phyloP scores from a whole-genome alignment of 2,888 invertebrate species.

The Andrena praecox region DNA sequence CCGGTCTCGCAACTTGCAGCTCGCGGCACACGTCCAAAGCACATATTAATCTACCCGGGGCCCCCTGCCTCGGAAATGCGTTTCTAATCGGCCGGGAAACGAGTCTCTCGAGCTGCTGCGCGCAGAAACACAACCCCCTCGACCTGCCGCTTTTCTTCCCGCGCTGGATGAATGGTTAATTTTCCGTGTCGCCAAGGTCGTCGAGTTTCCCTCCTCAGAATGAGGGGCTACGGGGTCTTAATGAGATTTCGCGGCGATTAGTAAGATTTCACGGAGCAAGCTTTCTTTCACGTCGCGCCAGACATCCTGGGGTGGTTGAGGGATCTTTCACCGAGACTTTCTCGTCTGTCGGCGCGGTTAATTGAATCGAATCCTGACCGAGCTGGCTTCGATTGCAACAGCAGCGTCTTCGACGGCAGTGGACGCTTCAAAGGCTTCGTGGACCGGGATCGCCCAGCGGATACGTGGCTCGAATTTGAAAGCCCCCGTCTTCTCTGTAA shows the following conservation, averaged over 20 bases:
- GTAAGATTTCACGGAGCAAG: slow-evolving; percentile 4
- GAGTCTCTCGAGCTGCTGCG: slow-evolving; percentile 24
- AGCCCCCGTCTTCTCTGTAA: neutral
- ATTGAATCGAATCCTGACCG: slow-evolving; percentile 43
- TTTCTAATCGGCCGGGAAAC: slow-evolving; percentile 57
- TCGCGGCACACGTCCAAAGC: slow-evolving; percentile 72
- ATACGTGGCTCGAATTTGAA: slow-evolving; percentile 58
- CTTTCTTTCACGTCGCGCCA: neutral
- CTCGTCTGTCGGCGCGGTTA: neutral
- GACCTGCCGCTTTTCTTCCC: neutral
- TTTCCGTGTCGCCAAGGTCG: slow-evolving; percentile 9
- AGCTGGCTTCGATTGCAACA: slow-evolving; percentile 8
- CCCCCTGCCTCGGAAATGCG: slow-evolving; percentile 50
- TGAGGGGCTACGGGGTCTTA: slow-evolving; percentile 1
- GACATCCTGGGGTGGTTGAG: neutral
- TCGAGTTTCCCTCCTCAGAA: neutral
- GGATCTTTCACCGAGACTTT: neutral
- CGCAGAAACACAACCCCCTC: neutral
- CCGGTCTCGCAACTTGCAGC: slow-evolving; percentile 63
- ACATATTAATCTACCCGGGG: slow-evolving; percentile 75
- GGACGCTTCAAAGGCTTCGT: slow-evolving; percentile 28
- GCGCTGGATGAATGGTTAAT: slow-evolving; percentile 8
- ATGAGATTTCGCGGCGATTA: slow-evolving; percentile 37
- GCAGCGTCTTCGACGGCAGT: slow-evolving; percentile 21
- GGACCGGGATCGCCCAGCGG: slow-evolving; percentile 11